Conservation (phyloP, 1,140 invertebrate genomes). For the Gonatopus flavifemur region DNA sequence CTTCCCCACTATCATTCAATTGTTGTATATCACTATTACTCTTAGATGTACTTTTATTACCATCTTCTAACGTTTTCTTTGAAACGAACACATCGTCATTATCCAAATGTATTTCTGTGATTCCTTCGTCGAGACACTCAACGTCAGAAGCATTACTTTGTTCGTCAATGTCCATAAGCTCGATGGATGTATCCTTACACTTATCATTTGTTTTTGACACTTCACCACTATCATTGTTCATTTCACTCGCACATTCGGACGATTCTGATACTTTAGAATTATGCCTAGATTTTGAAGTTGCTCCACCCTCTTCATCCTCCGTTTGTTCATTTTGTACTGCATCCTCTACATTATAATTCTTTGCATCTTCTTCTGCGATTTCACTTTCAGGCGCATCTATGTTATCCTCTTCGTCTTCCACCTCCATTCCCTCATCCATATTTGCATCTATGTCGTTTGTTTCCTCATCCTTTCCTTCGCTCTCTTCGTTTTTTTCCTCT, state of each 20-base stretch:
- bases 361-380: constrained; percentile 24
- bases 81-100: constrained; percentile 44
- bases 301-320: constrained; percentile 18
- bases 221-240: constrained; percentile 42
- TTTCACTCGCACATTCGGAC: constrained; percentile 34
- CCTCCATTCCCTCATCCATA: too few species aligned
- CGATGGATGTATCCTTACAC: constrained; percentile 33
- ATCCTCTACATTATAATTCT: constrained; percentile 18
- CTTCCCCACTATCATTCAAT: constrained; percentile 28
- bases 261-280: constrained; percentile 25
- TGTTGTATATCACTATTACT: constrained; percentile 13
- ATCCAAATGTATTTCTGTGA: constrained; percentile 34
- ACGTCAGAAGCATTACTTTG: constrained; percentile 50
- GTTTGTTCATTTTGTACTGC: constrained; percentile 21
- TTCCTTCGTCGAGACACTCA: constrained; percentile 49
- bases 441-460: too few species aligned
- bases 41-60: constrained; percentile 19
- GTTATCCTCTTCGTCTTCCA: constrained; percentile 39
- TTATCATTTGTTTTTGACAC: constrained; percentile 37
- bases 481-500: constrained; percentile 31
- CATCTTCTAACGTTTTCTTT: constrained; percentile 25
- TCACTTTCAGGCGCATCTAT: constrained; percentile 27
- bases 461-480: too few species aligned
- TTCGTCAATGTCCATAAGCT: constrained; percentile 50
- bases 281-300: constrained; percentile 14